These are phyloP conservation scores for Datnioides undecimradiatus DNA, from an alignment of 2,113 vertebrate species.

Conservation along the genomic window DNA sequence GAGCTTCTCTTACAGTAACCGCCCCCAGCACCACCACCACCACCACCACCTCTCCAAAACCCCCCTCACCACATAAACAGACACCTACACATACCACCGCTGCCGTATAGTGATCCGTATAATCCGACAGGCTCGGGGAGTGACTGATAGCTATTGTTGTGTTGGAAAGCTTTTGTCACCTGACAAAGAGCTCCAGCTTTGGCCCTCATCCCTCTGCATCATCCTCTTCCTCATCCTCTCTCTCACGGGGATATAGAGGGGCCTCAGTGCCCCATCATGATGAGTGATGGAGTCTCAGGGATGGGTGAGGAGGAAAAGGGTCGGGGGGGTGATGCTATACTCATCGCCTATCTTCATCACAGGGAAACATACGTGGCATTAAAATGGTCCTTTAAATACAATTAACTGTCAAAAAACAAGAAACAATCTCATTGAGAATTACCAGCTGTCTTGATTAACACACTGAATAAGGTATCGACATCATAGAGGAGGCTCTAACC, in stretches of 20 bases:
- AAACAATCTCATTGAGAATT: constrained; percentile 59
- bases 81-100: constrained; percentile 76
- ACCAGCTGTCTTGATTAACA: constrained; percentile 75
- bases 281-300: constrained; percentile 73
- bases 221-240: constrained; percentile 79
- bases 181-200: constrained; percentile 81
- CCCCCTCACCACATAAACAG: constrained; percentile 56
- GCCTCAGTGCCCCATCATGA: constrained; percentile 71
- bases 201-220: constrained; percentile 80
- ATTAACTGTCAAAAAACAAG: constrained; percentile 42
- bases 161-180: constrained; percentile 81
- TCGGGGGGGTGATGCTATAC: constrained; percentile 26
- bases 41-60: constrained; percentile 11
- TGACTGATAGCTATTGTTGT: constrained; percentile 84
- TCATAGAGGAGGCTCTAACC: constrained; percentile 52
- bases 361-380: background rate
- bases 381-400: constrained; percentile 13
- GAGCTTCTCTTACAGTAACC: constrained; percentile 29
- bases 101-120: constrained; percentile 74
- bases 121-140: constrained; percentile 78
- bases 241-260: constrained; percentile 73
- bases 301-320: constrained; percentile 45
- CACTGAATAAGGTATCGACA: constrained; percentile 59
- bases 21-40: background rate
- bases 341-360: constrained; percentile 53